phyloP scores from a whole-genome alignment of 1,140 invertebrate species.

The Drosophila sp. region DNA sequence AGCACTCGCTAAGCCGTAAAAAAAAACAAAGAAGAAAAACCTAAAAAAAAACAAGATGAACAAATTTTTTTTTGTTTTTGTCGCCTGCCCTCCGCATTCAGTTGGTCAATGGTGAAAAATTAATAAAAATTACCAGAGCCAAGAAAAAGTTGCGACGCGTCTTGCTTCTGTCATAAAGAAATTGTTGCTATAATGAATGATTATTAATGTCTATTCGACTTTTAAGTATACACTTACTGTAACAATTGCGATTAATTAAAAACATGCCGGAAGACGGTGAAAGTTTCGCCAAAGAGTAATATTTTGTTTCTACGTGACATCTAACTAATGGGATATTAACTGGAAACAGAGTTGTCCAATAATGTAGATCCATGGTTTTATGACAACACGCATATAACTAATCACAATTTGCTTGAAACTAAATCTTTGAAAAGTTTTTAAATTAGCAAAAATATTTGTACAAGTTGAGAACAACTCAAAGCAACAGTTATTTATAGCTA shows the following conservation, averaged over 20 bases:
- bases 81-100: conserved; percentile 23
- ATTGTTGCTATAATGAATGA: conserved; percentile 30
- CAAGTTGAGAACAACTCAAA: too few relatives aligned
- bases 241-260: neutral
- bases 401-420: too few relatives aligned
- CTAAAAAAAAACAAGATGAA: conserved; percentile 36
- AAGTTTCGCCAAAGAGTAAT: too few relatives aligned
- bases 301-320: too few relatives aligned
- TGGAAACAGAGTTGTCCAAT: too few relatives aligned
- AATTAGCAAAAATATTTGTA: too few relatives aligned
- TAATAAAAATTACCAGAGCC: conserved; percentile 75
- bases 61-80: conserved; percentile 42
- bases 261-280: neutral
- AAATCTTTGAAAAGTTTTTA: too few relatives aligned
- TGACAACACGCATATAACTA: too few relatives aligned
- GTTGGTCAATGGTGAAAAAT: conserved; percentile 63
- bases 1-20: conserved; percentile 66
- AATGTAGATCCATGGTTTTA: too few relatives aligned
- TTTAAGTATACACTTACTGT: neutral
- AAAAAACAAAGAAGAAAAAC: conserved; percentile 14
- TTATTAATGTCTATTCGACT: neutral
- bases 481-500: too few relatives aligned
- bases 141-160: conserved; percentile 54
- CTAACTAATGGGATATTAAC: too few relatives aligned
- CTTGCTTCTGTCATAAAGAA: conserved; percentile 39